Base-by-base conservation (phyloP, 1,140 invertebrate species). In the Sesamia nonagrioides region DNA sequence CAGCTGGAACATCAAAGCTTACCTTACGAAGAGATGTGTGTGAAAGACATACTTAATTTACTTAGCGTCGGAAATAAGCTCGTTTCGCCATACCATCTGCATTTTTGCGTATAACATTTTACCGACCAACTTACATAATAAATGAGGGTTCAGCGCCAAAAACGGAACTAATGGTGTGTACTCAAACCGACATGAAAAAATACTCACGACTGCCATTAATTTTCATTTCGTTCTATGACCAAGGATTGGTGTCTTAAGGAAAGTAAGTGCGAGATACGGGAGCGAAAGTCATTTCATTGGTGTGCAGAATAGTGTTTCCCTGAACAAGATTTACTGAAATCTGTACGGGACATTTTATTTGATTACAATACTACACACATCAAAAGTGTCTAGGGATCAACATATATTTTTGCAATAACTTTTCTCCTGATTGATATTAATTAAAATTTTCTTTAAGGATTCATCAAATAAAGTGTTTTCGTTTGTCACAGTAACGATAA, bases 101-200 rank as follows among this genome's bases (percentile, higher is more conserved):
- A 91, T 88, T 88, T 89, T 86, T 82, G 80, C 60, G 82, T 84
- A 84, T 78, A 82, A 81, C 78, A 80, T 83, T 85, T 84, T 77
- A 79, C 80, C 76, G 79, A 86, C 60, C 75, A 86, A 89, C 89
- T 91, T 92, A 92, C 91, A 93, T 93, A 94, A 94, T 93, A 93
- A 92, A 94, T 94, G 93, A 91, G 87, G 89, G 88, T 90, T 83
- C 82, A 83, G 82, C 86, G 86, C 91, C 91, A 91, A 93, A 93
- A 93, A 86, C 86, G 87, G 88, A 91, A 93, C 86, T 89, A 94
- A 94, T 94, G 91, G 93, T 92, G 88, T 93, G 86, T 94, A 91
- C 93, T 94, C 91, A 88, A 89, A 94, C 88, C 89, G 85, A 94
- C 93, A 94, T 88, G 93, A 94, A 94, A 94, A 94, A 92, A 94